Base-by-base conservation (phyloP, 53 echinoderm and acorn worm species). In the Henricia sp. region DNA sequence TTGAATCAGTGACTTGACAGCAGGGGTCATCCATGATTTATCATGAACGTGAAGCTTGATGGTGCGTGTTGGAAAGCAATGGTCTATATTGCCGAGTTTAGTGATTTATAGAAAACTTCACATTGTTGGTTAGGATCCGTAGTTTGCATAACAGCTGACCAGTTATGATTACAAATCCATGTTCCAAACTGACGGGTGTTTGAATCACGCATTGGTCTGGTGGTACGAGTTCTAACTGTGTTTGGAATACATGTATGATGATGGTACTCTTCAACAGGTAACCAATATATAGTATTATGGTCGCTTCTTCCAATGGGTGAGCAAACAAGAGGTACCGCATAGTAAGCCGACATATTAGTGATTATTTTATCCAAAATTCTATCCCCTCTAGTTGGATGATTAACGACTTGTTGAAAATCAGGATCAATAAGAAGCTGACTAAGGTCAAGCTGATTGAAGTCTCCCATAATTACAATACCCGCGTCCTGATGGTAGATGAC, bases 1-100 rank as follows among this genome's bases (percentile, higher is more conserved):
- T 13, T 12, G 2, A 6, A 83, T 67, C 13, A 36, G 14, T 71
- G 68, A 83, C 13, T 67, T 52, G 36, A 83, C 48, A 4, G 33
- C 2, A 41, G 67, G 70, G 5, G 69, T 83, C 30, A 83, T 51
- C 70, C 83, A 67, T 35, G 83, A 70, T 36, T 69, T 83, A 24
- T 66, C 68, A 4, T 65, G 16, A 6, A n/a, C 3, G 16, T 87
- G 76, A 1, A 77, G n/a, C 32, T 87, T 87, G 67, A 33, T 77
- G 1, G 76, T 77, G 2, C 29, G 0, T 4, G 21, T 59, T 19
- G 87, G 78, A 34, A 87, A 63, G 54, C 67, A 55, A 12, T 41
- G 35, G 0, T 75, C 77, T 3, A 87, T 44, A 16, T n/a, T n/a
- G 66, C 41, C n/a, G 42, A 14, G 0, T 29, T 56, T 11, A 87